These are phyloP conservation scores for Sanderia malayensis DNA, from an alignment of 30 jellyfish, hydroid and myxozoan genomes.

Conservation along the genomic window DNA sequence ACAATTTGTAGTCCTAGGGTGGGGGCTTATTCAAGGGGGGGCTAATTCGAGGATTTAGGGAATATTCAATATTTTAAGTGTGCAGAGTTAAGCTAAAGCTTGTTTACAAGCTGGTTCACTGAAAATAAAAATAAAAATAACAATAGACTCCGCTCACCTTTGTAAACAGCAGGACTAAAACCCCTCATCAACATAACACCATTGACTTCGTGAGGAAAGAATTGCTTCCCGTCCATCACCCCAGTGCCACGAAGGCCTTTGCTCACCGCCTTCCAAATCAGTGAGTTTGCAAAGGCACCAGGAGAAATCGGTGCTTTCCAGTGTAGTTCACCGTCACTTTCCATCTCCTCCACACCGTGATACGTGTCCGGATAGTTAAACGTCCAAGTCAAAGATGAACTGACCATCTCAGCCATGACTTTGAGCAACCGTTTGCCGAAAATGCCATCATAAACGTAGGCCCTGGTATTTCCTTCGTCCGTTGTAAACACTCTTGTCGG, in stretches of 20 bases:
- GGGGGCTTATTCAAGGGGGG: no score
- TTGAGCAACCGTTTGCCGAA: constrained; percentile 20
- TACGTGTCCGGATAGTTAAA: constrained; percentile 51
- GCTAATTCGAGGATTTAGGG: no score
- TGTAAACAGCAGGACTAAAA: constrained; percentile 50
- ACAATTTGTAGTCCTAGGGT: no score
- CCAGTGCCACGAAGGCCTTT: constrained; percentile 38
- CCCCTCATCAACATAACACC: constrained; percentile 55
- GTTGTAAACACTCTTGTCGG: constrained; percentile 22
- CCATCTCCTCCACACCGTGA: neutral
- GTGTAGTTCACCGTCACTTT: constrained; percentile 55
- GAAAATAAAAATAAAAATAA: neutral
- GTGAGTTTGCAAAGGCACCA: constrained; percentile 18
- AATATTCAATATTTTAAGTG: no score
- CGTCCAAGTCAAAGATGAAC: constrained; percentile 35
- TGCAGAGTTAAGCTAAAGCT: no score
- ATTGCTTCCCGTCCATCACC: constrained; percentile 26
- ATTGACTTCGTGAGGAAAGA: constrained; percentile 27
- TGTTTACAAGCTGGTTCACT: no score
- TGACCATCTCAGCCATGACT: constrained; percentile 16
- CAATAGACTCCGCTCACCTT: constrained; percentile 15
- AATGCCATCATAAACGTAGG: constrained; percentile 27
- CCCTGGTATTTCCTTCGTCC: constrained; percentile 10
- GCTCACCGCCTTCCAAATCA: constrained; percentile 39
- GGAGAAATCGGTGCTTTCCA: constrained; percentile 64